Evolutionary conservation across 1,140 invertebrate genomes (phyloP), one percentile per base, ranked within the genome.

Genomic region (Nymphalis io): DNA sequence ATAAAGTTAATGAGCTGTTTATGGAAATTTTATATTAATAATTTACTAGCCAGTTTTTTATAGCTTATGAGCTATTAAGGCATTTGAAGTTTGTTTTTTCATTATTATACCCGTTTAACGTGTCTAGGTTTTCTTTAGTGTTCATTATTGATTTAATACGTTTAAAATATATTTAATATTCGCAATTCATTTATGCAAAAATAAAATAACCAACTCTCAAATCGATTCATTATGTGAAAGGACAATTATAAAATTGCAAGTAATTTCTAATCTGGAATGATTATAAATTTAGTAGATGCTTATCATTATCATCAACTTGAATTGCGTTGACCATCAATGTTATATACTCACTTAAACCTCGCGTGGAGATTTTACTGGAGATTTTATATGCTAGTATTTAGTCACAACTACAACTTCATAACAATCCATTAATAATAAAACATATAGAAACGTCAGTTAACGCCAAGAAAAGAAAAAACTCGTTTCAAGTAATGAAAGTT

Each of bases 1-100:
- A 48, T 70, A 65, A 70, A 70, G 44, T 39, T 65, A 57, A 65
- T 70, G n/a, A 62, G 61, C 51, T 64, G 51, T 51, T 57, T 23
- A 23, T 64, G 42, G 64, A 48, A n/a, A 33, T 53, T 21, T 40
- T 63, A 60, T 60, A 53, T 70, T 70, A 65, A 65, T 39, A 61
- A 23, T 70, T 60, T 60, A 60, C 3, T 27, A 8, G 42, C 21
- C 55, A 61, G 23, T 40, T 33, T 65, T 70, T 69, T 53, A 61
- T 53, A 15, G 46, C 33, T 67, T 62, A n/a, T 33, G 16, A 12
- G 13, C 10, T 48, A 59, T 20, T 40, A 46, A 18, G n/a, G 15
- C 23, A 51, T 20, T 46, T 59, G 0, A 42, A 48, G 63, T 48
- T 3, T 42, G 60, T 58, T 62, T 63, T 57, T 64, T 33, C 42